Conservation (phyloP, 2,888 invertebrate species). For the Ophonus ardosiacus region DNA sequence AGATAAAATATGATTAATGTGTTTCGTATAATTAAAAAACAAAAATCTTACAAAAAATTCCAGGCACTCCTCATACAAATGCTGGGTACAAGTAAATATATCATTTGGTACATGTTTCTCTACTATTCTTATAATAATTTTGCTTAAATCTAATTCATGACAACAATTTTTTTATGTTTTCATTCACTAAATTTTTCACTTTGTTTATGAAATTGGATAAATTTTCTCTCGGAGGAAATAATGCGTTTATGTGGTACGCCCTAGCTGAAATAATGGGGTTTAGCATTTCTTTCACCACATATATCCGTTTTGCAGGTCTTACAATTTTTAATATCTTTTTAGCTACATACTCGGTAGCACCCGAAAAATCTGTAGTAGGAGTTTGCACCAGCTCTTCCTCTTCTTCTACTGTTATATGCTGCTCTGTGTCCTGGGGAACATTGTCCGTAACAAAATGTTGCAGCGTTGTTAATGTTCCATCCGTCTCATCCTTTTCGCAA, state of each 20-base stretch:
- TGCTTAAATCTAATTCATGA: too few relatives aligned
- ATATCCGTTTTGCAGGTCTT: not conserved
- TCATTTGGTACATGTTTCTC: too few relatives aligned
- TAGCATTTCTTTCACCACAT: not conserved
- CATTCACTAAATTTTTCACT: not conserved
- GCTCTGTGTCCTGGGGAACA: not conserved
- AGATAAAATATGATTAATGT: too few relatives aligned
- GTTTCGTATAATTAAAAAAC: too few relatives aligned
- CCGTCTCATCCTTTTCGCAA: constrained; percentile 12
- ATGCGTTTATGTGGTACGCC: not conserved
- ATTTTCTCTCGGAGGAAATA: too few relatives aligned
- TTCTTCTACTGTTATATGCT: not conserved
- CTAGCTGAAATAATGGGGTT: not conserved
- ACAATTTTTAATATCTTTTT: not conserved
- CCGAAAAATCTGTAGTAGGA: not conserved
- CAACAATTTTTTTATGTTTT: too few relatives aligned
- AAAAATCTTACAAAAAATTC: too few relatives aligned
- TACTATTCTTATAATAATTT: too few relatives aligned
- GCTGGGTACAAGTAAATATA: too few relatives aligned
- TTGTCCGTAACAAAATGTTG: not conserved
- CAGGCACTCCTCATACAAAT: too few relatives aligned
- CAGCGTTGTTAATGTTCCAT: not conserved
- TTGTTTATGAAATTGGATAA: not conserved
- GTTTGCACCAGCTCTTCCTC: not conserved
- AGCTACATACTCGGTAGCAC: too few relatives aligned